A percentile compares a stretch with the other conserved stretches of the same genome.
Evolutionary conservation across 2,888 invertebrate genomes (phyloP).

Genomic region (Aspidapion aeneum): DNA sequence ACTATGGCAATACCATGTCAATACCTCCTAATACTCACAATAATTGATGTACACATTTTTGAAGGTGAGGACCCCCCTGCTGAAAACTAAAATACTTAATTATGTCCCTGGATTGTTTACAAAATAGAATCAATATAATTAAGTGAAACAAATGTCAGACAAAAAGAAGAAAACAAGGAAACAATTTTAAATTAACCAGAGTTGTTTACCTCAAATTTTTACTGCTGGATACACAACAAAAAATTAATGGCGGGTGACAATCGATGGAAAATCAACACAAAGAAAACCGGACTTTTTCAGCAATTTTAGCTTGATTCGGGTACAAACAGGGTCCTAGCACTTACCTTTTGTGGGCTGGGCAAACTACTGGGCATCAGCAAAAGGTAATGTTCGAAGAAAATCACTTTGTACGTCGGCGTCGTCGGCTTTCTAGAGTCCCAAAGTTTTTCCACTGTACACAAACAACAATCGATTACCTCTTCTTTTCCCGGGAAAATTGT

Average conservation of each 20-base stretch:
- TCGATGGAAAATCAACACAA: constrained; percentile 51
- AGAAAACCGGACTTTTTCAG: constrained; percentile 39
- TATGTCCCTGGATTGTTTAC: too few species aligned
- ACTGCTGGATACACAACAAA: constrained; percentile 49
- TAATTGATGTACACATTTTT: too few species aligned
- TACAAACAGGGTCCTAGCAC: constrained; percentile 12
- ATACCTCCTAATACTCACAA: too few species aligned
- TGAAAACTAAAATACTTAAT: too few species aligned
- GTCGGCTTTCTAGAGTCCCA: constrained; percentile 52
- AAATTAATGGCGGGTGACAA: constrained; percentile 53
- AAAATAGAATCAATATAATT: too few species aligned
- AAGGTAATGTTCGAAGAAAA: constrained; percentile 49
- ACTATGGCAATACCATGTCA: too few species aligned
- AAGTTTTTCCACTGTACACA: constrained; percentile 58
- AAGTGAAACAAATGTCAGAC: too few species aligned
- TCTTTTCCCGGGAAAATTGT: constrained; percentile 53
- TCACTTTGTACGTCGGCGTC: constrained; percentile 57
- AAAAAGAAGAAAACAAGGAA: too few species aligned
- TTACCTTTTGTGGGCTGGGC: constrained; percentile 43
- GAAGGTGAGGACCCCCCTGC: too few species aligned
- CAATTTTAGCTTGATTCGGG: constrained; percentile 11
- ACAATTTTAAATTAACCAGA: too few species aligned
- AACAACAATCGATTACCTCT: constrained; percentile 53
- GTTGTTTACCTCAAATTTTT: constrained; percentile 47
- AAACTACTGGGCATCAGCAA: constrained; percentile 42